Percentiles rank a stretch among this genome's conserved stretches.
Evolutionary conservation across 2,113 vertebrate genomes (phyloP).

Genomic region (Oncorhynchus nerka): DNA sequence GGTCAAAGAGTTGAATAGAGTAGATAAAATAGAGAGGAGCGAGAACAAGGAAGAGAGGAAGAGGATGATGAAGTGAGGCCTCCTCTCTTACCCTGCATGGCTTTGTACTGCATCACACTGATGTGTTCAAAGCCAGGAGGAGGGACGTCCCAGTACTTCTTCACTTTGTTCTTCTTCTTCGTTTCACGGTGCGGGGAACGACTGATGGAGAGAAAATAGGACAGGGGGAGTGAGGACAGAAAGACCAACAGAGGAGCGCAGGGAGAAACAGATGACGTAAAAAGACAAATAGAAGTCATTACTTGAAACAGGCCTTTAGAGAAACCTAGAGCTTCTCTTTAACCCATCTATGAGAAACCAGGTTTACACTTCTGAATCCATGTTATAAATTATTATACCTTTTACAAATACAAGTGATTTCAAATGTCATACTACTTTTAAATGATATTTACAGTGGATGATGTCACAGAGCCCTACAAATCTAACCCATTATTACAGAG

Average conservation of each 20-base stretch:
- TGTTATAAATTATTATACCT: background rate
- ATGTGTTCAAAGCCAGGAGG: slow-evolving; percentile 91
- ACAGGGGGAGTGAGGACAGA: background rate
- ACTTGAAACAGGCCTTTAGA: background rate
- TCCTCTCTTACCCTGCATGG: slow-evolving; percentile 84
- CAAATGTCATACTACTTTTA: background rate
- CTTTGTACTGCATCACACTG: slow-evolving; percentile 95
- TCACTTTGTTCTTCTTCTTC: slow-evolving; percentile 91
- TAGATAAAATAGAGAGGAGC: too few species aligned
- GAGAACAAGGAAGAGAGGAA: background rate
- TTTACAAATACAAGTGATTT: background rate
- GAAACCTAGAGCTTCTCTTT: too few species aligned
- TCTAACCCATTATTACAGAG: too few species aligned
- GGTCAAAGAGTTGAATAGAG: too few species aligned
- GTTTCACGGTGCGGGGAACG: slow-evolving; percentile 83
- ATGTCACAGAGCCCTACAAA: background rate
- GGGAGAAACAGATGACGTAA: background rate
- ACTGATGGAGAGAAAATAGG: slow-evolving; percentile 57
- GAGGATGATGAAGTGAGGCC: too few species aligned
- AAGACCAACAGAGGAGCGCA: background rate
- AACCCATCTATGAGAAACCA: background rate
- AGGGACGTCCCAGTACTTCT: slow-evolving; percentile 92
- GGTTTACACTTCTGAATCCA: background rate
- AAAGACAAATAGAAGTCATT: background rate
- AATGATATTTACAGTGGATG: background rate